A percentile compares a stretch with the other conserved stretches of the same genome.
These are phyloP conservation scores for Heliconius ismenius DNA, from an alignment of 2,888 invertebrate species.

Conservation along the genomic window DNA sequence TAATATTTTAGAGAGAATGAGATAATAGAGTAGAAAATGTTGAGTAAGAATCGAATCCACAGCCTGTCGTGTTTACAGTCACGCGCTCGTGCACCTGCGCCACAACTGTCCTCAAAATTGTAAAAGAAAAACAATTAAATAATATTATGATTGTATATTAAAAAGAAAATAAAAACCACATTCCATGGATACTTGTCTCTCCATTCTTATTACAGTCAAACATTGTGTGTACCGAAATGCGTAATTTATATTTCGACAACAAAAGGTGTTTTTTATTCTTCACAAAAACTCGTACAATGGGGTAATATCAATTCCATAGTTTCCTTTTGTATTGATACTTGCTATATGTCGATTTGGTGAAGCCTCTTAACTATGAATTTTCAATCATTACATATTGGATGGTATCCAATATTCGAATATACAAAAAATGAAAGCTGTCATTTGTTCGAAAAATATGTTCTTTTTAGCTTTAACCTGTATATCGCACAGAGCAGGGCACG, in stretches of 20 bases:
- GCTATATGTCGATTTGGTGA: conserved; percentile 27
- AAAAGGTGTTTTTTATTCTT: conserved; percentile 31
- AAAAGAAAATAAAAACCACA: neutral
- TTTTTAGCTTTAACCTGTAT: too few relatives aligned
- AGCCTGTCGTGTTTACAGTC: too few relatives aligned
- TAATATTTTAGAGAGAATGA: too few relatives aligned
- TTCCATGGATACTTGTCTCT: conserved; percentile 5
- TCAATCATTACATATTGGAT: conserved; percentile 11
- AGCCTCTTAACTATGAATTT: conserved; percentile 22
- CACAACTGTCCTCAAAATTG: too few relatives aligned
- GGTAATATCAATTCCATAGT: conserved; percentile 31
- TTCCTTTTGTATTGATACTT: conserved; percentile 31
- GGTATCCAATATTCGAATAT: neutral
- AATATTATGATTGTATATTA: too few relatives aligned
- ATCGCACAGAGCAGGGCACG: too few relatives aligned
- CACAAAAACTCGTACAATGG: conserved; percentile 32
- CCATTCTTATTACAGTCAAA: conserved; percentile 6
- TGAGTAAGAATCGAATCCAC: too few relatives aligned
- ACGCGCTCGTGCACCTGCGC: too few relatives aligned
- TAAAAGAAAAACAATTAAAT: too few relatives aligned
- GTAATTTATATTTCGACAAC: conserved; percentile 21
- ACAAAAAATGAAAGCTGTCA: neutral
- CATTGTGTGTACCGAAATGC: conserved; percentile 12
- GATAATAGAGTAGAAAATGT: too few relatives aligned
- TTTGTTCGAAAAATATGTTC: neutral